Evolutionary conservation across 2,797 vertebrate genomes (phyloP), one percentile per base, ranked within the genome.

Genomic region (Darevskia nairensis): DNA sequence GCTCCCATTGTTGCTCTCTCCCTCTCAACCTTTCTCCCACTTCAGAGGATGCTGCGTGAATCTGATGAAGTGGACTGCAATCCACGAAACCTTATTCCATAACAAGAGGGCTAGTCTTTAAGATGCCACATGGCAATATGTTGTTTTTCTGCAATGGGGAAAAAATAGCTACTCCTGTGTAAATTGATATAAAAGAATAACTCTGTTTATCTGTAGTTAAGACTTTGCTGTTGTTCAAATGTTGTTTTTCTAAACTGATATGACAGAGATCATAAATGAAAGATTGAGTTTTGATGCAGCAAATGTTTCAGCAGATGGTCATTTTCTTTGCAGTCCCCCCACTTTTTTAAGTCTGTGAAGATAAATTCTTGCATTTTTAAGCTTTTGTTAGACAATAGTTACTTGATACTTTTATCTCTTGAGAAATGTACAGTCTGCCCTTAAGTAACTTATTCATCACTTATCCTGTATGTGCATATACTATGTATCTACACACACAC

Each of bases 301-400:
- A 84, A 84, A 84, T 88, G 87, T 84, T 88, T 80, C 29, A 80
- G 61, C 87, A 88, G 87, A 88, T 88, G 87, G 87, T 2, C 3
- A 27, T 80, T 88, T 88, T 32, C 2, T 80, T 72, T 84, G 29
- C 76, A 71, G 35, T 27, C 87, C 59, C 59, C 78, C 78, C 6
- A 5, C 71, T 46, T 84, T 86, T 61, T 19, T 25, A 84, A 80
- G 64, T 46, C 55, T 79, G 68, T 68, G 32, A 41, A 83, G 66
- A 46, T 15, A 80, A 80, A 64, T 32, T 19, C 23, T 32, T 61
- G 44, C 50, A 27, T 75, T 59, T 83, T 78, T 61, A 79, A 80
- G 23, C 39, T 79, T 35, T 80, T 13, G 19, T 84, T 72, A 64
- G 50, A 46, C 21, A 80, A 80, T 88, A 79, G 79, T 84, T 21